Base-by-base conservation (phyloP, 2,888 invertebrate species). In the Spisula solida region DNA sequence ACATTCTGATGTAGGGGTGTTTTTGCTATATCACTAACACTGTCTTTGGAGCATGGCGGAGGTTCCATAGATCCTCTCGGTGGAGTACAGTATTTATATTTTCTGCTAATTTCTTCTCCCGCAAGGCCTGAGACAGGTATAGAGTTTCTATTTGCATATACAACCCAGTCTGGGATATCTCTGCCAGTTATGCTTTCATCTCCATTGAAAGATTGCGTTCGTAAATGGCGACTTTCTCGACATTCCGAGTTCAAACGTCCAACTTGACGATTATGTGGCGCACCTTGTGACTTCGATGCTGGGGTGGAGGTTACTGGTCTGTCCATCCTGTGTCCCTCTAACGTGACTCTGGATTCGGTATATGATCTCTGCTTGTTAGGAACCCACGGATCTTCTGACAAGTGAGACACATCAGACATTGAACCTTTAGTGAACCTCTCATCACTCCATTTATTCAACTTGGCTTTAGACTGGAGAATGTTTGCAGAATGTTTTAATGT, bases 151-250 rank as follows among this genome's bases (percentile, higher is more conserved):
- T 95, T 95, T 5, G 95, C 92, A 90, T 95, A 95, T 20, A 95
- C 95, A 60, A 95, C 85, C 94, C 95, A 95, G 90, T 95, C 95
- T 56, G 94, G 88, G 86, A 93, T 95, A 70, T 95, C 95, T 60
- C 90, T 89, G 70, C 94, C 86, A 31, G 87, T 85, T 56, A 88
- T 84, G 29, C 88, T 89, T 16, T 91, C 84, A 70, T 92, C 92
- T 55, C 82, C 89, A 56, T 66, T 89, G 75, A 90, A 82, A 31
- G 94, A 93, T 75, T 90, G 85, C 5, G 92, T 90, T 55, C 93
- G 88, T 18, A 85, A 82, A 88, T 88, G 90, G 18, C 84, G 84
- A 14, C 20, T 31, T 29, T 48, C 70, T 29, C 70, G 70, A 51
- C 51, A 79, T 60, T 89, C 89, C 31, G 88, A 51, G 55, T 85